phyloP scores from a whole-genome alignment of 2,888 invertebrate species.

The Achlya flavicornis region DNA sequence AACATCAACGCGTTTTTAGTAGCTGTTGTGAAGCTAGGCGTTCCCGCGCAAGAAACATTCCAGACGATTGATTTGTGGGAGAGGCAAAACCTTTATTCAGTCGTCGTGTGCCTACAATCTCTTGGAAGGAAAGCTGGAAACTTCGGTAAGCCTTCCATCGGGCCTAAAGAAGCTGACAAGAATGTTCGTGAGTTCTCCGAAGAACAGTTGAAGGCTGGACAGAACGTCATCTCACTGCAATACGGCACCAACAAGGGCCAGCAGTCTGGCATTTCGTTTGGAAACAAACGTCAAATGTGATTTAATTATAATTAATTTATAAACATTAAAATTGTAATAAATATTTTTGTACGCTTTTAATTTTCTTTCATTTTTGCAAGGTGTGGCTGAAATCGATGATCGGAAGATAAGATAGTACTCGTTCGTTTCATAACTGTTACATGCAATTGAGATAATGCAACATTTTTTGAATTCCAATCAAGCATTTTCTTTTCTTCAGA shows the following conservation, averaged over 20 bases:
- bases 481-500: too few species aligned
- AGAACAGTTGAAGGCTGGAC: slow-evolving; percentile 96
- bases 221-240: slow-evolving; percentile 96
- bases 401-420: slow-evolving; percentile 1
- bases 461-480: not conserved
- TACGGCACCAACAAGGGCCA: slow-evolving; percentile 99
- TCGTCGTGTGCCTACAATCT: slow-evolving; percentile 96
- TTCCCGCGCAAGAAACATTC: slow-evolving; percentile 97
- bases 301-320: slow-evolving; percentile 48
- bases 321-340: slow-evolving; percentile 53
- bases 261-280: slow-evolving; percentile 97
- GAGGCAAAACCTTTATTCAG: slow-evolving; percentile 97
- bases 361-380: slow-evolving; percentile 43
- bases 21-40: slow-evolving; percentile 92
- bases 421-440: slow-evolving; percentile 12
- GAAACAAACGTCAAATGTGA: slow-evolving; percentile 98
- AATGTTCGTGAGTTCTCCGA: slow-evolving; percentile 96
- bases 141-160: slow-evolving; percentile 94
- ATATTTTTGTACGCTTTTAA: slow-evolving; percentile 60
- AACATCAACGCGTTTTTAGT: slow-evolving; percentile 97
- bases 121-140: slow-evolving; percentile 95
- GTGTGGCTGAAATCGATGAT: slow-evolving; percentile 38
- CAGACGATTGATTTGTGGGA: slow-evolving; percentile 99
- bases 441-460: slow-evolving; percentile 25
- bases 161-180: slow-evolving; percentile 97